These are phyloP conservation scores for Echinops telfairi DNA, from an alignment of 2,113 vertebrate genomes.

Conservation along the genomic window DNA sequence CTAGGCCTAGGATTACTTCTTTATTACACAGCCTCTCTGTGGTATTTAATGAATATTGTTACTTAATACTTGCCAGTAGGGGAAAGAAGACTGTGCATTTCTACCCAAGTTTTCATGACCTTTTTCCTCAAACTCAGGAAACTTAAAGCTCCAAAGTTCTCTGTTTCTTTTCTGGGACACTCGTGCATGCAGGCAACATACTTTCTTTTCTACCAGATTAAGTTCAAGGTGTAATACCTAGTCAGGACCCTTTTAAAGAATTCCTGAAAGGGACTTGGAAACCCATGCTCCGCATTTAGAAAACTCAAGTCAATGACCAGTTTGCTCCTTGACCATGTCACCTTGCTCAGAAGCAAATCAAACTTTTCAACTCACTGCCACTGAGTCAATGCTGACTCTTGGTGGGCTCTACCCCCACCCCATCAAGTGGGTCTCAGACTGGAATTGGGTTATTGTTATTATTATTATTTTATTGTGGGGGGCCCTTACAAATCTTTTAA, in stretches of 20 bases:
- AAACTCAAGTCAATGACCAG: accelerated
- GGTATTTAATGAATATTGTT: slow-evolving; percentile 91
- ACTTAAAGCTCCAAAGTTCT: background rate
- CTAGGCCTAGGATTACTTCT: slow-evolving; percentile 88
- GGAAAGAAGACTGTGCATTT: slow-evolving; percentile 78
- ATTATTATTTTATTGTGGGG: no score
- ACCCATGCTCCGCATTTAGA: accelerated
- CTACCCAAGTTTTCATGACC: slow-evolving; percentile 81
- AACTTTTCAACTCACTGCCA: background rate
- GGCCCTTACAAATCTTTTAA: no score
- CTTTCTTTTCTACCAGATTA: background rate
- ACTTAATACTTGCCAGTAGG: slow-evolving; percentile 86
- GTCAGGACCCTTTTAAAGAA: background rate
- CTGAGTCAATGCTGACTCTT: no score
- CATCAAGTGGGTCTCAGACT: no score
- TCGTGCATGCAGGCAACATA: background rate
- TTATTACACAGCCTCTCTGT: slow-evolving; percentile 90
- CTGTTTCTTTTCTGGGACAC: background rate
- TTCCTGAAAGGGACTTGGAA: background rate
- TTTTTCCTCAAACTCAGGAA: slow-evolving; percentile 55
- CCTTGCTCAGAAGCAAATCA: background rate
- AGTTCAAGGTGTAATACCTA: background rate
- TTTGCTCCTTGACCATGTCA: background rate
- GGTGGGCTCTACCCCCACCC: no score
- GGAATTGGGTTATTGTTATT: no score